Evolutionary conservation across 1,140 invertebrate genomes (phyloP), one percentile per base, ranked within the genome.

Genomic region (Drosophila sturtevanti): DNA sequence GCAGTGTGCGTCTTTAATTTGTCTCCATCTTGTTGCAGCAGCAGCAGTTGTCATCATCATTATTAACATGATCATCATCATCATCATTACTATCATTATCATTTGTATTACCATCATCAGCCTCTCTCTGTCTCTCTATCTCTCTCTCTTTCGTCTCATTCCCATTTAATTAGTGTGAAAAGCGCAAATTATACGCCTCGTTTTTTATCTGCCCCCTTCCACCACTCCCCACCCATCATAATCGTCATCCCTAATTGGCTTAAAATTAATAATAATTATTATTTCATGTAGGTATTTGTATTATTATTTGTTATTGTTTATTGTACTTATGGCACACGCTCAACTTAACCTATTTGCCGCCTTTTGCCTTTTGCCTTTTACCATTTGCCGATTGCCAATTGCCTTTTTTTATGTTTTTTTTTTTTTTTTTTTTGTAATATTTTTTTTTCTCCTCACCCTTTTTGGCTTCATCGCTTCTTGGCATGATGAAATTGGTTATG

Each of bases 101-200:
- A n/a, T n/a, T n/a, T n/a, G n/a, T n/a, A 41, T 41, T 14, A 16
- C 16, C 4, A 7, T 41, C 4, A 41, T 34, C 14, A 12, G 59
- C 31, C 12, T n/a, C 24, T 4, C 4, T 4, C 24, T 4, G 1
- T 24, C 24, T 24, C 24, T 31, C 27, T 31, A 4, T 31, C 5
- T 31, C 27, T 31, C 27, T 31, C 72, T 34, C 14, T 37, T 22
- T 41, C 77, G 79, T 60, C 58, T 67, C 77, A 74, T 86, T 87
- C 76, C 82, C 75, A 79, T 82, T 86, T 86, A 86, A 86, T 86
- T 86, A 86, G 82, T 86, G 82, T 87, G 82, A 86, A 86, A 86
- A 86, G 82, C 84, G 72, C 79, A 86, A 87, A 87, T 86, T 87
- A 87, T 82, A 68, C 62, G 76, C 62, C 60, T 62, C 66, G 44